These are phyloP conservation scores for Plodia interpunctella DNA, from an alignment of 1,140 invertebrate species.

Conservation along the genomic window DNA sequence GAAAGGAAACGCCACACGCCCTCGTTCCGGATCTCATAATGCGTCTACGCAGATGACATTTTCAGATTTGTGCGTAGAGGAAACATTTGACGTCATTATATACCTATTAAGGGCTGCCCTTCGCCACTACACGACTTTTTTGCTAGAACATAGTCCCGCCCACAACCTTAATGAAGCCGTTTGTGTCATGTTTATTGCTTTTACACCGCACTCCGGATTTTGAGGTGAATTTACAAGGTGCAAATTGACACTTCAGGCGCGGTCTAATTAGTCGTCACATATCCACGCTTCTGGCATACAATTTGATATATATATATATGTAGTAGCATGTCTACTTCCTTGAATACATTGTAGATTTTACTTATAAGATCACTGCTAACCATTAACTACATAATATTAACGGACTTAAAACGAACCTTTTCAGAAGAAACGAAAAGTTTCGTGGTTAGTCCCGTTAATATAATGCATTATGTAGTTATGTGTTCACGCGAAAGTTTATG, in stretches of 20 bases:
- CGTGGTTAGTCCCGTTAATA: no score
- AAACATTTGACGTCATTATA: conserved; percentile 67
- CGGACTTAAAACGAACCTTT: no score
- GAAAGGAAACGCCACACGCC: conserved; percentile 21
- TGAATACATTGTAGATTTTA: background rate
- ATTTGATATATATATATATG: conserved; percentile 12
- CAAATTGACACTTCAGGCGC: conserved; percentile 61
- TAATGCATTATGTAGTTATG: no score
- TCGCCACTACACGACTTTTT: conserved; percentile 57
- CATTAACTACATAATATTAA: no score
- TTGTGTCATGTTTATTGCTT: conserved; percentile 74
- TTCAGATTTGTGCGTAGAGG: conserved; percentile 52
- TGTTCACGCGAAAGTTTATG: no score
- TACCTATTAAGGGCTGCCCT: conserved; percentile 56
- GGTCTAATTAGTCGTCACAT: conserved; percentile 51
- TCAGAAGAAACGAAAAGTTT: no score
- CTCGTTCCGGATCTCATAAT: conserved; percentile 33
- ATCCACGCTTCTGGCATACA: conserved; percentile 27
- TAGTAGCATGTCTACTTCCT: background rate
- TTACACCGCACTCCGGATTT: conserved; percentile 66
- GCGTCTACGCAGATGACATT: conserved; percentile 46
- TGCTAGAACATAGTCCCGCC: conserved; percentile 53
- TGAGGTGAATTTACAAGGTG: conserved; percentile 66
- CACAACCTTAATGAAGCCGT: conserved; percentile 69
- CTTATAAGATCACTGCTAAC: background rate